Evolutionary conservation across 2,113 vertebrate genomes (phyloP).

Genomic region (Podarcis raffonei): DNA sequence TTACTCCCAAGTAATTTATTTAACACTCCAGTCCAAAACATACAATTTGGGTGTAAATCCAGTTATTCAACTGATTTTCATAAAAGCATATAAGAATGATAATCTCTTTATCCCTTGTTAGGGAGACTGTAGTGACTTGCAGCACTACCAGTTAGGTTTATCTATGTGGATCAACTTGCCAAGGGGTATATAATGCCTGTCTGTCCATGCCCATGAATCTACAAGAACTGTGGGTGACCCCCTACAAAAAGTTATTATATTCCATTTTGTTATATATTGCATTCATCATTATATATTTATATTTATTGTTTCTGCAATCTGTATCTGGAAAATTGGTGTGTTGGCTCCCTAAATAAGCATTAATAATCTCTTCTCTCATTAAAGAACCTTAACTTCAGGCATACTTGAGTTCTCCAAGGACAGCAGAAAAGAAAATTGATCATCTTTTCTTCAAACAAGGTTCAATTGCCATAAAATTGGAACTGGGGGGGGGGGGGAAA

Average conservation of each 20-base stretch:
- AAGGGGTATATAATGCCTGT: not conserved
- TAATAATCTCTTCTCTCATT: not conserved
- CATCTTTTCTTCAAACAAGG: slow-evolving; percentile 1
- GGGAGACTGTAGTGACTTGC: not conserved
- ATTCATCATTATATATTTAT: not conserved
- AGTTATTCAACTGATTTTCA: not conserved
- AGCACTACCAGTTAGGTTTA: not conserved
- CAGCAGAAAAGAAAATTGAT: not conserved
- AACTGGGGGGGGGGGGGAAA: not conserved
- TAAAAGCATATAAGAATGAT: not conserved
- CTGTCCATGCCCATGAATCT: not conserved
- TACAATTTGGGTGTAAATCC: too few species aligned
- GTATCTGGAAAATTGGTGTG: not conserved
- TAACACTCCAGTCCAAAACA: not conserved
- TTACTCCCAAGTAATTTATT: not conserved
- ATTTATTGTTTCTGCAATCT: not conserved
- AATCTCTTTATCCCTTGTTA: not conserved
- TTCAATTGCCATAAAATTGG: slow-evolving; percentile 6
- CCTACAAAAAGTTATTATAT: not conserved
- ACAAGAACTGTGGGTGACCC: not conserved
- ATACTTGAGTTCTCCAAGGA: not conserved
- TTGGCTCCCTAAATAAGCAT: not conserved
- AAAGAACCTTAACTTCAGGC: not conserved
- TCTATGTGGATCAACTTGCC: not conserved
- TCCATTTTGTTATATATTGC: not conserved